These are phyloP conservation scores for Nomada fucata DNA, from an alignment of 2,888 invertebrate genomes.

Conservation along the genomic window DNA sequence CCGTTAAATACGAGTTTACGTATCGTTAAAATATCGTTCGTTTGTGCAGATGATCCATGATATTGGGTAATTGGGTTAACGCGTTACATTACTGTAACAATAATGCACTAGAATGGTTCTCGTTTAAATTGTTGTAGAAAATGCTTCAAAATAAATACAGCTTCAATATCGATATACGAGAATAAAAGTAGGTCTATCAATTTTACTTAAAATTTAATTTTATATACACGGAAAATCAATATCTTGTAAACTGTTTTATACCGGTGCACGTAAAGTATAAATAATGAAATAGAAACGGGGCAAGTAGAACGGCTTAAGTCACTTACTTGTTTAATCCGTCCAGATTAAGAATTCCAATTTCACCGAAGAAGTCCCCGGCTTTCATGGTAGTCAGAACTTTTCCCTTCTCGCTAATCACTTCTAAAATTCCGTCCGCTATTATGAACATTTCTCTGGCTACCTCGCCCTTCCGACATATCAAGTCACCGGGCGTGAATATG, in stretches of 20 bases:
- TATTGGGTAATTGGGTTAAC: too few relatives aligned
- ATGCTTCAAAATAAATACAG: too few relatives aligned
- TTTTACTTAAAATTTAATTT: too few relatives aligned
- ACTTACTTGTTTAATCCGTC: conserved; percentile 97
- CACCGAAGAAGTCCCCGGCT: conserved; percentile 98
- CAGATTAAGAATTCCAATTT: conserved; percentile 97
- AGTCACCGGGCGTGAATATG: conserved; percentile 98
- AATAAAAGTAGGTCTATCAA: too few relatives aligned
- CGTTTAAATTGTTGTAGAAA: too few relatives aligned
- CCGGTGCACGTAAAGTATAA: not conserved
- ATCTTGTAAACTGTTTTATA: not conserved
- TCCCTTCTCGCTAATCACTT: conserved; percentile 97
- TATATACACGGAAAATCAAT: not conserved
- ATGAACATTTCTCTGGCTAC: conserved; percentile 99
- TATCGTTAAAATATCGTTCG: not conserved
- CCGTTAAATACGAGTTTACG: not conserved
- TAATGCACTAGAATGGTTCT: too few relatives aligned
- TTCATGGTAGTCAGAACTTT: conserved; percentile 97
- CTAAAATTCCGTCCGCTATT: conserved; percentile 97
- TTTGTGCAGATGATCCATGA: not conserved
- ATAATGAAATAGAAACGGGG: not conserved
- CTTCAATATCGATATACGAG: too few relatives aligned
- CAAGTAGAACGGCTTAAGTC: not conserved
- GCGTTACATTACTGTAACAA: too few relatives aligned
- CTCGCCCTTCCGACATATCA: conserved; percentile 97